Evolutionary conservation across 2,797 vertebrate species (phyloP).

Genomic region (Mareca strepera): DNA sequence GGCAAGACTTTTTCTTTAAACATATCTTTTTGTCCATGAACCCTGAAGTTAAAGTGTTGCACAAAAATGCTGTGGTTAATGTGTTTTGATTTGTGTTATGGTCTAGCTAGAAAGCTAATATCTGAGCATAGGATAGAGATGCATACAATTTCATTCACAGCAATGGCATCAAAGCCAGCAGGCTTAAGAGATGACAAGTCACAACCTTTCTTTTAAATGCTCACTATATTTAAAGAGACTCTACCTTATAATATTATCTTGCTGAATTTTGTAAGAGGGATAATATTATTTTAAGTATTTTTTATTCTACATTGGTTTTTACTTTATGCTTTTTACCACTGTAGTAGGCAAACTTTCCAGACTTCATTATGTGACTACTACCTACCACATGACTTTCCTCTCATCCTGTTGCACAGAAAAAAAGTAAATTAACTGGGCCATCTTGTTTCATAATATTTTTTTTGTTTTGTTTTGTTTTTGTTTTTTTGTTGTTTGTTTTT

Average conservation of each 20-base stretch:
- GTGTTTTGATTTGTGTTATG: background rate
- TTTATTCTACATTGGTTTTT: background rate
- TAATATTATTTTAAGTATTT: background rate
- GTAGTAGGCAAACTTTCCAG: background rate
- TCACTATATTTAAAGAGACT: background rate
- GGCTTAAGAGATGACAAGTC: background rate
- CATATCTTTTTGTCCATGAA: background rate
- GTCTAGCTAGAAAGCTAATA: background rate
- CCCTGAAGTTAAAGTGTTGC: background rate
- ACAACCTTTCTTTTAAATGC: background rate
- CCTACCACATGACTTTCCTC: background rate
- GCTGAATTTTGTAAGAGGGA: background rate
- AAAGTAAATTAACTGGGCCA: background rate
- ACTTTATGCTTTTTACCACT: background rate
- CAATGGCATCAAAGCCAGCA: background rate
- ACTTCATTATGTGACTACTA: background rate
- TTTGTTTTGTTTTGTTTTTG: background rate
- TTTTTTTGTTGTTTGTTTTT: background rate
- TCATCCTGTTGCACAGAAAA: background rate
- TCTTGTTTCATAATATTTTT: background rate
- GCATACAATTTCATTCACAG: background rate
- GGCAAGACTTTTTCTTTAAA: background rate
- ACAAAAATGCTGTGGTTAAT: background rate
- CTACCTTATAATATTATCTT: background rate
- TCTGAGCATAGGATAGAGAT: background rate